Base-by-base conservation (phyloP, 2,797 vertebrate genomes). In the Gila robusta region DNA sequence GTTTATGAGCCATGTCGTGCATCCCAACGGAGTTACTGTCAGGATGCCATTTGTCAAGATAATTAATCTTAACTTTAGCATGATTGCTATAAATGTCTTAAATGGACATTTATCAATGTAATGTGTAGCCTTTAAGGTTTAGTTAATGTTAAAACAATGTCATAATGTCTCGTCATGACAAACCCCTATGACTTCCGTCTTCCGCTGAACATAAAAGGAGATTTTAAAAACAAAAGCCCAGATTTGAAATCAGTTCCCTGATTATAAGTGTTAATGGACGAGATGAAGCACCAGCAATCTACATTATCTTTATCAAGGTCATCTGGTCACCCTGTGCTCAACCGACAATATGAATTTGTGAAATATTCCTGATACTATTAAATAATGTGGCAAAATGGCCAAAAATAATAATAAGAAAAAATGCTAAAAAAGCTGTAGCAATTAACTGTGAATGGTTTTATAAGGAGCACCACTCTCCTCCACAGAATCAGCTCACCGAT, bases 21-120 rank as follows among this genome's bases (percentile, higher is more conserved):
- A 67, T 67, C 79, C 66, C 23, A 2, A 52, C 47, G 5, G 79
- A 81, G 19, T 26, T 54, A 71, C 66, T 70, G 79, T 71, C 66
- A 54, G 79, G 79, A 54, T 37, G 44, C 32, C 64, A 70, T 81
- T 81, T 70, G 66, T 70, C 79, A 70, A 26, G 47, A 52, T 70
- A 54, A 81, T 81, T 81, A 39, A 66, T 35, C 47, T 54, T 52
- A 69, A 54, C 44, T 69, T 67, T 52, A 70, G 79, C 47, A 54
- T 54, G 28, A 81, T 32, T 47, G 16, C 78, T 21, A 11, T 64
- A 80, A 49, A 80, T 49, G 6, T 64, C 59, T 44, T 28, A 32
- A 66, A 66, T 14, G 28, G 17, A 32, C 17, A 67, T 80, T 32
- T 79, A 28, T 16, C 12, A 79, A 64, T 62, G 8, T 4, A 28